Conservation (phyloP, 37 sponge, comb jelly and placozoan genomes). For the Aplysina aerophoba region DNA sequence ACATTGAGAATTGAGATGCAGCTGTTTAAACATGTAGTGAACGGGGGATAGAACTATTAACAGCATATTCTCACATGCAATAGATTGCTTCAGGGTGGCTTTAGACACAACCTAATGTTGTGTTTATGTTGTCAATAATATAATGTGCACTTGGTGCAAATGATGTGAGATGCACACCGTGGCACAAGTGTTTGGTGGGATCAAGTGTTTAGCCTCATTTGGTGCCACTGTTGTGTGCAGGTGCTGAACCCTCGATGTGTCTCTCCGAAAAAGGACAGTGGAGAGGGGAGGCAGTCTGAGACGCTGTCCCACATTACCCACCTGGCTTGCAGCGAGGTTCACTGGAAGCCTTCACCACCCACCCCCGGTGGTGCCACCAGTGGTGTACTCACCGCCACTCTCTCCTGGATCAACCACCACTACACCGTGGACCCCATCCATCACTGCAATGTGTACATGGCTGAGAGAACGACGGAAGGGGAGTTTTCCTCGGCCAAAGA, state of each 20-base stretch:
- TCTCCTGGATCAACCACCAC: slow-evolving; percentile 41
- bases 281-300: too few species aligned
- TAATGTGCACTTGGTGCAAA: too few species aligned
- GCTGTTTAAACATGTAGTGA: too few species aligned
- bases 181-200: too few species aligned
- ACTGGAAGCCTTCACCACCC: not conserved
- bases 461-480: not conserved
- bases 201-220: too few species aligned
- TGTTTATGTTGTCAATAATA: too few species aligned
- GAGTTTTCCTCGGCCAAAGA: not conserved
- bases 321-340: slow-evolving; percentile 32
- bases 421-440: slow-evolving; percentile 51
- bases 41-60: too few species aligned
- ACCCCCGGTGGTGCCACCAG: not conserved
- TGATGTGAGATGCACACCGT: too few species aligned
- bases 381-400: slow-evolving; percentile 39
- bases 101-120: too few species aligned
- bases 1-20: too few species aligned
- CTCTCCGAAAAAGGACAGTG: not conserved
- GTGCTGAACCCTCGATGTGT: slow-evolving; percentile 42
- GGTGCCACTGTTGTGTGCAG: slow-evolving; percentile 22
- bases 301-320: slow-evolving; percentile 37
- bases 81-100: too few species aligned
- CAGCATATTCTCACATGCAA: too few species aligned
- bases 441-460: slow-evolving; percentile 65